Evolutionary conservation across 2,113 vertebrate species (phyloP), one percentile per base, ranked within the genome.

Genomic region (Gobio gobio): DNA sequence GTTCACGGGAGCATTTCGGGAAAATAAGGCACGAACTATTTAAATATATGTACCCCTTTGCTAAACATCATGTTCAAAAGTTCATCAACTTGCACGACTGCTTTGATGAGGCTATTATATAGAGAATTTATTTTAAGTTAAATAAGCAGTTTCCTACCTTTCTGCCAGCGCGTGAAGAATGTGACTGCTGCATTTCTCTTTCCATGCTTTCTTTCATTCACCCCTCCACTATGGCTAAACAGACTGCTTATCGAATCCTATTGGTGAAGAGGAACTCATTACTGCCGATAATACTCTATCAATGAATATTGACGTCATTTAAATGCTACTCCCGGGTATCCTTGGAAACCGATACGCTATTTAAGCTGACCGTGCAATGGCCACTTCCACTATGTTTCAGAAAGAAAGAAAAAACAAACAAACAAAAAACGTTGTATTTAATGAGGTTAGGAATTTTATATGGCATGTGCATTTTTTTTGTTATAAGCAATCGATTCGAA

Each of bases 201-300:
- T 87, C 78, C 84, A 54, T 82, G 68, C 79, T 82, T 68, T 84
- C 83, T 86, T 90, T 72, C 85, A 86, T 87, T 91, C 90, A 90
- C 90, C 90, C 90, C 90, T 90, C 90, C 88, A 87, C 87, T 73
- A 26, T 85, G 88, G 80, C 90, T 90, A 83, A 89, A 90, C 87
- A 87, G 79, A 84, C 85, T 84, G 86, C 88, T 88, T 87, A 90
- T 89, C 86, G 86, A 91, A 86, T 88, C 90, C 78, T 70, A 87
- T 86, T 83, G 84, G 86, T 84, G 88, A 84, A 45, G 78, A 85
- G 87, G 88, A 86, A 89, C 85, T 93, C 92, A 85, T 91, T 90
- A 87, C 88, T 87, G 84, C 83, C 84, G 88, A 93, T 90, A 93
- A 90, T 90, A 89, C 89, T 88, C 89, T 92, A 91, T 90, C 90